A percentile compares a stretch with the other conserved stretches of the same genome.
Conservation (phyloP, 2,113 vertebrate genomes). For the Cynoglossus semilaevis region DNA sequence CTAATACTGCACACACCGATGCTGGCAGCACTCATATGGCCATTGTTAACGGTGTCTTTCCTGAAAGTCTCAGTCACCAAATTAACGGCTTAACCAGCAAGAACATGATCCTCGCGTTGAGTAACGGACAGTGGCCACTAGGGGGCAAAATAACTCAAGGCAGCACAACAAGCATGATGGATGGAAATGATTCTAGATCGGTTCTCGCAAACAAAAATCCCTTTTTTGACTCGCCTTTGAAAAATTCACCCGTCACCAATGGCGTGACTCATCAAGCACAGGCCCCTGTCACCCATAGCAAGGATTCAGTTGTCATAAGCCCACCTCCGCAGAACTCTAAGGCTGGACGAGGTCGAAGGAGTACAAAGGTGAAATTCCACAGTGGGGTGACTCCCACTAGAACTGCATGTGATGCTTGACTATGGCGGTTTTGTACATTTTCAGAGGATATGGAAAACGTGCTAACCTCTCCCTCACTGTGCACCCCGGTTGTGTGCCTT, state of each 20-base stretch:
- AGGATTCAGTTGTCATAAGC: slow-evolving; percentile 85
- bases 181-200: slow-evolving; percentile 73
- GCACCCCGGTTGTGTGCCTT: slow-evolving; percentile 16
- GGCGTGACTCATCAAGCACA: slow-evolving; percentile 63
- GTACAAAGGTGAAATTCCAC: slow-evolving; percentile 86
- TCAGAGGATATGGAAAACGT: slow-evolving; percentile 1
- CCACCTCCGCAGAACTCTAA: slow-evolving; percentile 92
- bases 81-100: slow-evolving; percentile 84
- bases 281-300: slow-evolving; percentile 53
- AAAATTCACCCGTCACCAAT: slow-evolving; percentile 70
- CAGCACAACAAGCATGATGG: slow-evolving; percentile 75
- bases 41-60: slow-evolving; percentile 65
- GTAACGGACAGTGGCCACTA: slow-evolving; percentile 77
- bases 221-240: slow-evolving; percentile 77
- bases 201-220: slow-evolving; percentile 68
- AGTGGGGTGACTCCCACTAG: not conserved
- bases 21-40: slow-evolving; percentile 55
- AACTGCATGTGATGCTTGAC: slow-evolving; percentile 61
- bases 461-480: slow-evolving; percentile 36
- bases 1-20: slow-evolving; percentile 66
- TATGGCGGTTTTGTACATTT: slow-evolving; percentile 28
- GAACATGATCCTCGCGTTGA: slow-evolving; percentile 79
- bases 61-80: slow-evolving; percentile 78
- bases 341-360: slow-evolving; percentile 88
- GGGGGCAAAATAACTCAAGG: slow-evolving; percentile 65